These are phyloP conservation scores for Psittacus erithacus DNA, from an alignment of 2,113 vertebrate species.

Conservation along the genomic window DNA sequence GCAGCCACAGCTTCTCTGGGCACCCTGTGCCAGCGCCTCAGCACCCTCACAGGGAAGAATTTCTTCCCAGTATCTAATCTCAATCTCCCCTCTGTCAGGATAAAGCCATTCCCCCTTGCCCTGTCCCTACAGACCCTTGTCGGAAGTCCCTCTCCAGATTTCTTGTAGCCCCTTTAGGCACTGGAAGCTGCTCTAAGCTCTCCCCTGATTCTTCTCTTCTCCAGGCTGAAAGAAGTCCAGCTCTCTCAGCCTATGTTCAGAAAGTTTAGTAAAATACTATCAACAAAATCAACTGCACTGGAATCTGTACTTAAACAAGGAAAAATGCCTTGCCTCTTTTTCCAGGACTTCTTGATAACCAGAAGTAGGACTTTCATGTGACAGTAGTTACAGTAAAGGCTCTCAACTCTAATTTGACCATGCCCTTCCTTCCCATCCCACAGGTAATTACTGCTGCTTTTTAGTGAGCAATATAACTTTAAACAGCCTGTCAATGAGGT, in stretches of 20 bases:
- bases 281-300: not conserved
- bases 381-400: not conserved
- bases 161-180: not conserved
- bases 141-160: not conserved
- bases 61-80: not conserved
- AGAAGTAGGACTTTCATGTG: not conserved
- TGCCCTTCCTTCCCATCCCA: not conserved
- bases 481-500: slow-evolving; percentile 24
- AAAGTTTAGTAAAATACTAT: not conserved
- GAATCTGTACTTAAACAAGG: not conserved
- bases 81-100: not conserved
- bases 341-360: not conserved
- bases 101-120: not conserved
- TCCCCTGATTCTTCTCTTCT: not conserved
- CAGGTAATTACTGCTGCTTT: slow-evolving; percentile 37
- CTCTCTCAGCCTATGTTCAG: not conserved
- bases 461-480: slow-evolving; percentile 48
- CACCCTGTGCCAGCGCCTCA: too few species aligned
- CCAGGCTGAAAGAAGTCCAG: not conserved
- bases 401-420: not conserved
- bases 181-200: not conserved
- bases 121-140: not conserved
- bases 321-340: not conserved
- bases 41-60: not conserved
- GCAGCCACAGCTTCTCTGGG: too few species aligned